These are phyloP conservation scores for Chironex yamaguchii DNA, from an alignment of 30 jellyfish, hydroid and myxozoan species.

Conservation along the genomic window DNA sequence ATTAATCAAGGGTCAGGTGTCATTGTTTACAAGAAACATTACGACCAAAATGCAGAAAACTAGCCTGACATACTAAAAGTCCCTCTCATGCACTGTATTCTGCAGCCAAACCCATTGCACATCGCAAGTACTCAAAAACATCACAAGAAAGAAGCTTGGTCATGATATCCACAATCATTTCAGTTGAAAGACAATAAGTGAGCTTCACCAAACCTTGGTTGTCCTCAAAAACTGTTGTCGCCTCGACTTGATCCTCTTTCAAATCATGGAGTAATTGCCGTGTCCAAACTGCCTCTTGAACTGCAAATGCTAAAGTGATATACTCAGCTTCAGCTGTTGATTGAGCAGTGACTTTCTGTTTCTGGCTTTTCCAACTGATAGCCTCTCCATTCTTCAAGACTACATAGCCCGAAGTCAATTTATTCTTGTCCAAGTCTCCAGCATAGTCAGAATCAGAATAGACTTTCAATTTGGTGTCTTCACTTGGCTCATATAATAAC, in stretches of 20 bases:
- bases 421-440: slow-evolving; percentile 31
- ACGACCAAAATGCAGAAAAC: no score
- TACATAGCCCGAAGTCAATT: slow-evolving; percentile 58
- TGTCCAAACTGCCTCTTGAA: slow-evolving; percentile 64
- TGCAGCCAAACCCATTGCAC: no score
- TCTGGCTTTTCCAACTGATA: slow-evolving; percentile 2
- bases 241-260: slow-evolving; percentile 17
- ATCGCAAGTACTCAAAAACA: slow-evolving; percentile 9
- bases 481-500: no score
- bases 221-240: slow-evolving; percentile 6
- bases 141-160: slow-evolving; percentile 29
- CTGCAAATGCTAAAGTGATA: slow-evolving; percentile 6
- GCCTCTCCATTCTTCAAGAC: slow-evolving; percentile 12
- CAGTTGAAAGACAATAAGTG: slow-evolving; percentile 23
- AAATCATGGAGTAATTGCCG: slow-evolving; percentile 36
- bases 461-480: slow-evolving; percentile 6
- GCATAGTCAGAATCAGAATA: slow-evolving; percentile 62
- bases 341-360: neutral
- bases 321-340: neutral
- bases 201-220: slow-evolving; percentile 26
- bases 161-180: slow-evolving; percentile 43
- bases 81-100: no score
- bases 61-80: no score
- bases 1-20: no score
- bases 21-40: no score